Evolutionary conservation across 2,113 vertebrate species (phyloP).

Genomic region (Himantopus leucocephalus): DNA sequence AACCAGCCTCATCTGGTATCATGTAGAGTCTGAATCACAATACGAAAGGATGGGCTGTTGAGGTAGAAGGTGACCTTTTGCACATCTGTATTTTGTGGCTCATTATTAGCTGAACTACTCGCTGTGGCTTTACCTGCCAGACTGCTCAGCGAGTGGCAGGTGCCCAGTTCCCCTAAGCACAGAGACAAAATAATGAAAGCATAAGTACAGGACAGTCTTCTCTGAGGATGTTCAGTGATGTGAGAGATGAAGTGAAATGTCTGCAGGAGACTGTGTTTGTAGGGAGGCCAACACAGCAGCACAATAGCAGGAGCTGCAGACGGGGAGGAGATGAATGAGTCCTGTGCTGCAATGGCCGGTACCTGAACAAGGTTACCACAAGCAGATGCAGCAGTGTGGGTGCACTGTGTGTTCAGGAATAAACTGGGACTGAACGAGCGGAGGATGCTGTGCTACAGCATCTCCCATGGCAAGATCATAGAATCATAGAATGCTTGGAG

Average conservation of each 20-base stretch:
- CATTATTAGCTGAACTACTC: not conserved
- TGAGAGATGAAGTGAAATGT: not conserved
- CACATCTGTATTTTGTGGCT: not conserved
- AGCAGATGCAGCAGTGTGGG: not conserved
- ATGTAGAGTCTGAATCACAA: accelerated
- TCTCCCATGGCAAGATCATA: not conserved
- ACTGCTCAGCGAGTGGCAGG: not conserved
- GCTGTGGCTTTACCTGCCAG: not conserved
- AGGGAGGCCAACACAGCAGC: not conserved
- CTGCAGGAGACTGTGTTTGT: not conserved
- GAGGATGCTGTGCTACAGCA: not conserved
- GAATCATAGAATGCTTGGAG: not conserved
- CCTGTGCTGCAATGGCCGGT: not conserved
- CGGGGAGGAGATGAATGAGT: not conserved
- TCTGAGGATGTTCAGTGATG: not conserved
- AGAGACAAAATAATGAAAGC: not conserved
- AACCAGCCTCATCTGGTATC: not conserved
- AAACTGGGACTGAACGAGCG: accelerated
- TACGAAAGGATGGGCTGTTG: not conserved
- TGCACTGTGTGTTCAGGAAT: not conserved
- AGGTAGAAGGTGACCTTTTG: not conserved
- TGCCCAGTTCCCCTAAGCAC: not conserved
- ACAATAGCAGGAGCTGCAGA: not conserved
- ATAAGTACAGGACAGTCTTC: not conserved
- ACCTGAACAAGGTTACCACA: not conserved